These are phyloP conservation scores for Meloidogyne floridensis DNA, from an alignment of 1,140 invertebrate species.

Conservation along the genomic window DNA sequence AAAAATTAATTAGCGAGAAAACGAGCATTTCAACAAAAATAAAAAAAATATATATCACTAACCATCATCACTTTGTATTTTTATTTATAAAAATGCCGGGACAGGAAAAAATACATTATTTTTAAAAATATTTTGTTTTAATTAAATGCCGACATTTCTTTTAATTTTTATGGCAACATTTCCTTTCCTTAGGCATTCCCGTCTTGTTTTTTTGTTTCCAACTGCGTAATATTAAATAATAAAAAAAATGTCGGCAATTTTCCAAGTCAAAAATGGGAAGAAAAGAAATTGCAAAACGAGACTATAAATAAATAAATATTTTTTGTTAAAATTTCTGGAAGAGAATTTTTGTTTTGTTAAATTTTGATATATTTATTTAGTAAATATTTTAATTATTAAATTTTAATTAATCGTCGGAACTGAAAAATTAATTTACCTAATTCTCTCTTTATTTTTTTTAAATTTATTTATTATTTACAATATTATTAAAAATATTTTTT, in stretches of 20 bases:
- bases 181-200: neutral
- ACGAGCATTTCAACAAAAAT: neutral
- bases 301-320: too few relatives aligned
- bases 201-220: conserved; percentile 4
- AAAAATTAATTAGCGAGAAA: conserved; percentile 9
- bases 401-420: too few relatives aligned
- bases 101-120: conserved; percentile 1
- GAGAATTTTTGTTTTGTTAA: too few relatives aligned
- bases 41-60: neutral
- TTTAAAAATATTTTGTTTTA: neutral
- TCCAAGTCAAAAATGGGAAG: neutral
- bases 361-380: too few relatives aligned
- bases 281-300: neutral
- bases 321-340: too few relatives aligned
- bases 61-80: neutral
- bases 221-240: neutral
- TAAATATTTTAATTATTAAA: too few relatives aligned
- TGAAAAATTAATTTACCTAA: too few relatives aligned
- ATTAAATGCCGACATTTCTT: neutral
- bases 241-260: neutral
- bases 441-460: too few relatives aligned
- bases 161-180: conserved; percentile 6
- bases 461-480: too few relatives aligned
- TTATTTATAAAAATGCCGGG: neutral
- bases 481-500: too few relatives aligned